Evolutionary conservation across 2,113 vertebrate genomes (phyloP), one percentile per base, ranked within the genome.

Genomic region (Peromyscus leucopus): DNA sequence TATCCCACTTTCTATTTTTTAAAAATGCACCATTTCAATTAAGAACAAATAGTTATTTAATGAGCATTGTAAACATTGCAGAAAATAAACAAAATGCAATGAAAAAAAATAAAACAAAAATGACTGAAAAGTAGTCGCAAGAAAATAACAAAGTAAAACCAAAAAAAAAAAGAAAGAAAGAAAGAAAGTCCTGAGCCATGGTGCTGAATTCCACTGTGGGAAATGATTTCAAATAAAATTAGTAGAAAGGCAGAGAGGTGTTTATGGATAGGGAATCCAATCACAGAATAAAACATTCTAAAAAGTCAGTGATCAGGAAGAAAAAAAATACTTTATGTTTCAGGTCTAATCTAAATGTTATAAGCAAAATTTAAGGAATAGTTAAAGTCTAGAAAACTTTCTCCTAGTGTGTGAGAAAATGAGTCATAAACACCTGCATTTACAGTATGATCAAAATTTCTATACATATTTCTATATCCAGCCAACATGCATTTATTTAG

Each of bases 161-260:
- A 51, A 55, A 71, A 86, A 51, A 22, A 89, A 78, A n/a, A 80
- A 21, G 33, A 78, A 69, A n/a, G n/a, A n/a, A n/a, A n/a, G n/a
- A 78, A n/a, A 80, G 21, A 24, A 78, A 69, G 33, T 36, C 39
- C 31, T 9, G 8, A 87, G 5, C 15, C 55, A 71, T 31, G 26
- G 36, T 7, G 0, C 16, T 63, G 39, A 46, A 96, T 88, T 95
- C 31, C 22, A 80, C 65, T 91, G 94, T 84, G 36, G 46, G 39
- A 97, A 94, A 93, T 80, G 13, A 36, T 84, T 42, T 90, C 65
- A 65, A 42, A 51, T 57, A 91, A 93, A 97, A 89, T 31, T 36
- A 76, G 63, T 46, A 33, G 65, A 93, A 59, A 94, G n/a, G 26
- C 13, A 95, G 79, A 48, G 72, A 85, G 59, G 74, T 89, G 67